These are phyloP conservation scores for Anastrepha ludens DNA, from an alignment of 1,140 invertebrate species.

Conservation along the genomic window DNA sequence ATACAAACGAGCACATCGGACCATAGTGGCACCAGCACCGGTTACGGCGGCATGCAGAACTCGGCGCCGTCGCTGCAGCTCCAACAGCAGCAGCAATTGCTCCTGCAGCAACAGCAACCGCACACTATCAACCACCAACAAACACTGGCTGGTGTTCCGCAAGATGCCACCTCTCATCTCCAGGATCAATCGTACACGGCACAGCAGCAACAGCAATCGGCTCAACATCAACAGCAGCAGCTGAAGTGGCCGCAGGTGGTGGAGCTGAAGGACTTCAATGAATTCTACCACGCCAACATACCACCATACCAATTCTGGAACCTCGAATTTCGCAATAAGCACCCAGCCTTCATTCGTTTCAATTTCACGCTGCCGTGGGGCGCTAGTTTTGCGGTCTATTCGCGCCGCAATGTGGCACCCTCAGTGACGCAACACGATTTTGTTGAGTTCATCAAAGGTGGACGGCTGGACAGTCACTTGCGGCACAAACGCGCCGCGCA, in stretches of 20 bases:
- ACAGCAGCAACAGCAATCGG: conserved; percentile 75
- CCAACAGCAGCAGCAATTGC: conserved; percentile 68
- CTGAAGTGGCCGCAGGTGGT: conserved; percentile 86
- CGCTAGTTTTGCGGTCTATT: conserved; percentile 95
- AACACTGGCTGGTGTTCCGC: conserved; percentile 58
- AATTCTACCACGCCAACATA: conserved; percentile 86
- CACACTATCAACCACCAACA: conserved; percentile 68
- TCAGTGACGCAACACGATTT: conserved; percentile 97
- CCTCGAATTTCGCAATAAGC: conserved; percentile 90
- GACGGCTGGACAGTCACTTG: conserved; percentile 84
- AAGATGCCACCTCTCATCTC: conserved; percentile 69
- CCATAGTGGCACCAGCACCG: conserved; percentile 74
- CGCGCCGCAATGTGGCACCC: conserved; percentile 91
- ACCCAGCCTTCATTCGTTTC: conserved; percentile 90
- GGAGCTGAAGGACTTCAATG: conserved; percentile 87
- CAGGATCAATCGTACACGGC: conserved; percentile 67
- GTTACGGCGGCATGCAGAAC: conserved; percentile 54
- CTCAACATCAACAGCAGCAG: conserved; percentile 79
- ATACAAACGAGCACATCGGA: conserved; percentile 81
- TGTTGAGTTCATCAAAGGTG: conserved; percentile 91
- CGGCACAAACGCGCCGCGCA: conserved; percentile 62
- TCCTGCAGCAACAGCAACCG: conserved; percentile 70
- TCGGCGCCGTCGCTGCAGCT: conserved; percentile 55
- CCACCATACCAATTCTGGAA: conserved; percentile 94
- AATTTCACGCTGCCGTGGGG: conserved; percentile 93